These are phyloP conservation scores for Xiphorhynchus erythropygius DNA, from an alignment of 2,797 vertebrate species.

Conservation along the genomic window DNA sequence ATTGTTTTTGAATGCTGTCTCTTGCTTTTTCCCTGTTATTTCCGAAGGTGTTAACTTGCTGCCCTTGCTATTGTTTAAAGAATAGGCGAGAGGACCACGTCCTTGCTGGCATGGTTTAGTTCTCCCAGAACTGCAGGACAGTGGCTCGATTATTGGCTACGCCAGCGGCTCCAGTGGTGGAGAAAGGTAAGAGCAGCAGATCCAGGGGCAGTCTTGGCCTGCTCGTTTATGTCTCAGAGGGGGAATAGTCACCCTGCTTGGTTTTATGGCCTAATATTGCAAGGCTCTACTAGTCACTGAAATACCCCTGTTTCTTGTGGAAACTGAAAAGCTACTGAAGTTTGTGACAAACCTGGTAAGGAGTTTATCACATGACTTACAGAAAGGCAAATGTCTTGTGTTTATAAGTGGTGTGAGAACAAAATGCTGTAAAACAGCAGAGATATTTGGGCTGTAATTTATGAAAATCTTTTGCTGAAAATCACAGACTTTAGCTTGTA, in stretches of 20 bases:
- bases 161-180: constrained; percentile 94
- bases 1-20: constrained; percentile 11
- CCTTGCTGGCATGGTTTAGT: constrained; percentile 94
- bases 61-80: constrained; percentile 76
- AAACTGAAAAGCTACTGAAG: not conserved
- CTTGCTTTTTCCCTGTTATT: constrained; percentile 52
- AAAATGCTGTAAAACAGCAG: not conserved
- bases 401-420: not conserved
- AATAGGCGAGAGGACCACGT: constrained; percentile 82
- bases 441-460: not conserved
- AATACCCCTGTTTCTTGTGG: fast-evolving
- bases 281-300: not conserved
- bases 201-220: not conserved
- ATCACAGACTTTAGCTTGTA: not conserved
- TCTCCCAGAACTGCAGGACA: constrained; percentile 86
- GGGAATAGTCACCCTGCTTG: not conserved
- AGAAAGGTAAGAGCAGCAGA: constrained; percentile 82
- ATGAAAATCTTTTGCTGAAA: not conserved
- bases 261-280: not conserved
- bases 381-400: not conserved
- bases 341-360: not conserved
- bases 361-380: not conserved
- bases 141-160: constrained; percentile 95
- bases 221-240: not conserved
- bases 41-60: constrained; percentile 68